Conservation (phyloP, 2,888 invertebrate species). For the Philereme transversata region DNA sequence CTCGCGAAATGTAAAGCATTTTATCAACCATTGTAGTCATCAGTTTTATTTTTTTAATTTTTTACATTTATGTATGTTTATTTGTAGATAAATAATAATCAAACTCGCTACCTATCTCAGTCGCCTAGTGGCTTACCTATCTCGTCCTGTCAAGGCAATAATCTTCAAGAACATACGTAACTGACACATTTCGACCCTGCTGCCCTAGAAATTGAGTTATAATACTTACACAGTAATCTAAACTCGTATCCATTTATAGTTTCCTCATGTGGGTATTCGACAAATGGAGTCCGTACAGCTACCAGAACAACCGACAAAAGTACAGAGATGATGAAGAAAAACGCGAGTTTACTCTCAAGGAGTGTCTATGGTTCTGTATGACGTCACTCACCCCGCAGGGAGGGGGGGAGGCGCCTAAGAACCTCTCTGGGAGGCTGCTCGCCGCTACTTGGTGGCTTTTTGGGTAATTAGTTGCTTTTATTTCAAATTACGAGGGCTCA, state of each 20-base stretch:
- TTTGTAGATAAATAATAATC: neutral
- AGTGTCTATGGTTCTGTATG: conserved; percentile 99
- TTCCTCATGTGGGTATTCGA: conserved; percentile 98
- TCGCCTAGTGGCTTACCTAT: neutral
- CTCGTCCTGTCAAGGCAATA: neutral
- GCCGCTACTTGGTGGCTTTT: conserved; percentile 99
- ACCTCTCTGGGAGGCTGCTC: conserved; percentile 96
- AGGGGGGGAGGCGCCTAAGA: conserved; percentile 98
- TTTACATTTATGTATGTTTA: no score
- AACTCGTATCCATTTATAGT: conserved; percentile 69
- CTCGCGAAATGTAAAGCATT: neutral
- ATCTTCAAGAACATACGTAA: neutral
- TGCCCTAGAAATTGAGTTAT: neutral
- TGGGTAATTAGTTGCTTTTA: conserved; percentile 80
- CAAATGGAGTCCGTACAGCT: conserved; percentile 98
- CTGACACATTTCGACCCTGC: neutral
- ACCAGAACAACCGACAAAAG: conserved; percentile 96
- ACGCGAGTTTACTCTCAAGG: conserved; percentile 96
- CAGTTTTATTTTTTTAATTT: no score
- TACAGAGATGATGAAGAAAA: conserved; percentile 97
- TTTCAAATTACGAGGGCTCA: neutral
- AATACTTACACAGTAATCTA: neutral
- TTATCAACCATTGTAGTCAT: neutral
- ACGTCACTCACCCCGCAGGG: conserved; percentile 98
- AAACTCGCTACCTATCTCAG: neutral